phyloP scores from a whole-genome alignment of 1,140 invertebrate genomes.

The Cyclargus thomasi region DNA sequence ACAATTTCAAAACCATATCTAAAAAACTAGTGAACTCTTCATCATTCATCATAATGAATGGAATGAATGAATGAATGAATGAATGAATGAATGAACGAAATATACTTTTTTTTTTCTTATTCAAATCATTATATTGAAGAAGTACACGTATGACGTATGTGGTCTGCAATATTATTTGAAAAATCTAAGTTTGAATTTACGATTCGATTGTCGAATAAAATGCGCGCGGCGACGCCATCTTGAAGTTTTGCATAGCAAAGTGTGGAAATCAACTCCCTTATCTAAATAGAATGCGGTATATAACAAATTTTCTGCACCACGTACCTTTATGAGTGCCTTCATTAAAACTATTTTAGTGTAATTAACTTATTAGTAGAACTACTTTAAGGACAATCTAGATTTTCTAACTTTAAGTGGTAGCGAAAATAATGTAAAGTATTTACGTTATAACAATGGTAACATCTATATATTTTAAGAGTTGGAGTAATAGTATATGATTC shows the following conservation, averaged over 20 bases:
- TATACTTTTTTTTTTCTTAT: too few relatives aligned
- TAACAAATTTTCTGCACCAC: slow-evolving; percentile 24
- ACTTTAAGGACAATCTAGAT: background rate
- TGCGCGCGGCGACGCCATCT: slow-evolving; percentile 27
- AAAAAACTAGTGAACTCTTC: too few relatives aligned
- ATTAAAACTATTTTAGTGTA: background rate
- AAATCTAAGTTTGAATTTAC: slow-evolving; percentile 28
- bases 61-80: too few relatives aligned
- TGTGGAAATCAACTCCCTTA: slow-evolving; percentile 33
- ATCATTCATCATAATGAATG: too few relatives aligned
- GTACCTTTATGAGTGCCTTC: background rate
- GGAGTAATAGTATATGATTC: too few relatives aligned
- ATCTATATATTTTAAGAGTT: too few relatives aligned
- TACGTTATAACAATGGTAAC: too few relatives aligned
- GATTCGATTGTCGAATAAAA: slow-evolving; percentile 32
- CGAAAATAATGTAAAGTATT: too few relatives aligned
- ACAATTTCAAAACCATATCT: too few relatives aligned
- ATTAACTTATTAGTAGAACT: background rate
- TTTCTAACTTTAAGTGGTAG: background rate
- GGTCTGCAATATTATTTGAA: slow-evolving; percentile 18
- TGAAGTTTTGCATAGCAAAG: slow-evolving; percentile 42
- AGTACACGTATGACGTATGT: too few relatives aligned
- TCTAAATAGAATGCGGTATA: slow-evolving; percentile 28
- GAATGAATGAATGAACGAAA: too few relatives aligned
- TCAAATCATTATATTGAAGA: too few relatives aligned